Evolutionary conservation across 2,888 invertebrate genomes (phyloP).

Genomic region (Caenorhabditis auriculariae): DNA sequence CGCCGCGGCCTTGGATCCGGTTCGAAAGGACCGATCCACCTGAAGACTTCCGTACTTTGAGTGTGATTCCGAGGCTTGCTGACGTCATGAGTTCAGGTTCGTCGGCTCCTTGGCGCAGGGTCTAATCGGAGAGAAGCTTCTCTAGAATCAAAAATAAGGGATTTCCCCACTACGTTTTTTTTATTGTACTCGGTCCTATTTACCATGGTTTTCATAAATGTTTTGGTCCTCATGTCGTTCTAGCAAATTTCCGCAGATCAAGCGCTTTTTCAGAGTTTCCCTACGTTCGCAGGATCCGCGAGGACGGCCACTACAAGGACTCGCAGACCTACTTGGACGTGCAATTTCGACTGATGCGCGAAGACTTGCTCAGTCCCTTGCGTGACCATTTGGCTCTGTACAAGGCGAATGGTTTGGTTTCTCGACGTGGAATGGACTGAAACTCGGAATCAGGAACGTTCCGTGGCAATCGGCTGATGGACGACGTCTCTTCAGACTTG

Average conservation of each 20-base stretch:
- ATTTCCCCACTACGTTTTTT: too few relatives aligned
- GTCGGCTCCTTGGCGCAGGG: too few relatives aligned
- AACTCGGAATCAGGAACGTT: background rate
- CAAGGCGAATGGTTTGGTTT: constrained; percentile 7
- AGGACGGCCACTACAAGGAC: constrained; percentile 72
- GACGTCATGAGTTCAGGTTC: constrained; percentile 59
- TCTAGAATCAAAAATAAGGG: too few relatives aligned
- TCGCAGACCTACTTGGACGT: constrained; percentile 77
- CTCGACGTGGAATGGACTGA: background rate
- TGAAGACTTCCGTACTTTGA: constrained; percentile 64
- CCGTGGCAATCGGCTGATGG: background rate
- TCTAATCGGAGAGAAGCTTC: too few relatives aligned
- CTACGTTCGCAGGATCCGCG: constrained; percentile 71
- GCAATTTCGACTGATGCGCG: constrained; percentile 78
- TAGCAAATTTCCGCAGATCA: too few relatives aligned
- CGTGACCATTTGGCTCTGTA: constrained; percentile 70
- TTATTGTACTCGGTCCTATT: too few relatives aligned
- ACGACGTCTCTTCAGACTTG: too few relatives aligned
- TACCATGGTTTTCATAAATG: too few relatives aligned
- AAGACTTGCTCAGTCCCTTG: constrained; percentile 79
- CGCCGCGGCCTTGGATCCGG: constrained; percentile 12
- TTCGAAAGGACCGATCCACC: constrained; percentile 63
- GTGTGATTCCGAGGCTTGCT: constrained; percentile 62
- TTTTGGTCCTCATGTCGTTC: too few relatives aligned
- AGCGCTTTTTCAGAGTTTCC: constrained; percentile 53